Evolutionary conservation across 2,113 vertebrate species (phyloP).

Genomic region (Uria aalge): DNA sequence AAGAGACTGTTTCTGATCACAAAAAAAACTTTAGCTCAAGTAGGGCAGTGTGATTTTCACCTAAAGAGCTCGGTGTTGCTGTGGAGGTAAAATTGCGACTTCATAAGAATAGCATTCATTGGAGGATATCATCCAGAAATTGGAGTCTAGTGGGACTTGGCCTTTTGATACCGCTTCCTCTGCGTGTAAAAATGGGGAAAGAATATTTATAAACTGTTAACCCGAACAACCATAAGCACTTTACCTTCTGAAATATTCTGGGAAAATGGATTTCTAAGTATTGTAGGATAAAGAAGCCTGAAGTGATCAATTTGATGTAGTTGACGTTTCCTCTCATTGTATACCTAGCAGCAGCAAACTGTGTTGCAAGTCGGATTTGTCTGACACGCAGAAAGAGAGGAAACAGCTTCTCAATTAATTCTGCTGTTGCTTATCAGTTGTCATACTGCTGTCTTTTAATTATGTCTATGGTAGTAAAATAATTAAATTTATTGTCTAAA

Average conservation of each 20-base stretch:
- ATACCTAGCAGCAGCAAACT: neutral
- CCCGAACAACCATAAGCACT: neutral
- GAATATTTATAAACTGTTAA: neutral
- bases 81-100: neutral
- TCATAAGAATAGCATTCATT: neutral
- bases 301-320: neutral
- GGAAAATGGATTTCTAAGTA: neutral
- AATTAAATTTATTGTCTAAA: neutral
- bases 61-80: neutral
- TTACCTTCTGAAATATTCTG: neutral
- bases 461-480: neutral
- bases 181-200: neutral
- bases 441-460: neutral
- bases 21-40: neutral
- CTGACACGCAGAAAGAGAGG: neutral
- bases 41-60: neutral
- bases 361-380: neutral
- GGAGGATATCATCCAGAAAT: neutral
- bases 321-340: neutral
- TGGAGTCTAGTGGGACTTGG: too few species aligned
- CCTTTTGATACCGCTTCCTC: neutral
- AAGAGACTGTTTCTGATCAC: neutral
- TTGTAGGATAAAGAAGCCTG: neutral
- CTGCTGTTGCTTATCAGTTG: neutral
- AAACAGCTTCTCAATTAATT: neutral